A percentile compares a stretch with the other conserved stretches of the same genome.
Conservation (phyloP, 1,140 invertebrate genomes). For the Trichonephila clavata region DNA sequence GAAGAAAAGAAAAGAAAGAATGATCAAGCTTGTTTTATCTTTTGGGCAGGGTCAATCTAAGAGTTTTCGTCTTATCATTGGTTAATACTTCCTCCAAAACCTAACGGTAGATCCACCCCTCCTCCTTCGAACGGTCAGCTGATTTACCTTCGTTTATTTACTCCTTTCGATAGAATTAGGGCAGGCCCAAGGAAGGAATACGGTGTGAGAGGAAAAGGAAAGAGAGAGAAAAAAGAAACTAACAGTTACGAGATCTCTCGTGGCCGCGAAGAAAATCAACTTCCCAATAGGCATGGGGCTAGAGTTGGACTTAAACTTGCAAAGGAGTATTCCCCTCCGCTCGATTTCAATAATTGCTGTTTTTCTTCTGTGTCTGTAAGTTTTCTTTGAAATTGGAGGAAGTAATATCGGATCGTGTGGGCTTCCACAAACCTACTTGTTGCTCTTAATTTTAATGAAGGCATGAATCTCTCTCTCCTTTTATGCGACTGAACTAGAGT, state of each 20-base stretch:
- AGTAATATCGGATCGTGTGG: neutral
- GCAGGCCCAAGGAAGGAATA: conserved; percentile 56
- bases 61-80: conserved; percentile 53
- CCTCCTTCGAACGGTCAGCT: conserved; percentile 48
- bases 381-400: neutral
- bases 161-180: conserved; percentile 61
- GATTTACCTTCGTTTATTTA: conserved; percentile 42
- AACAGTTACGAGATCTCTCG: neutral
- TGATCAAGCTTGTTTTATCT: conserved; percentile 46
- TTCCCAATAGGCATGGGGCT: conserved; percentile 37
- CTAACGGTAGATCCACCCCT: conserved; percentile 58
- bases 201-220: neutral
- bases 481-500: too few relatives aligned
- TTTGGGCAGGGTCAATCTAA: conserved; percentile 54
- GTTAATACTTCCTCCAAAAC: conserved; percentile 32
- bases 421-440: neutral
- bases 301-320: neutral
- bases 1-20: neutral
- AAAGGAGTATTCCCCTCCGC: neutral
- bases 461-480: too few relatives aligned
- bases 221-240: conserved; percentile 16
- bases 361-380: neutral
- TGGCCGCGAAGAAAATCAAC: conserved; percentile 43
- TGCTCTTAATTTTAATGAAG: too few relatives aligned
- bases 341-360: neutral